Base-by-base conservation (phyloP, 2,113 vertebrate species). In the Drymodes brunneopygia region DNA sequence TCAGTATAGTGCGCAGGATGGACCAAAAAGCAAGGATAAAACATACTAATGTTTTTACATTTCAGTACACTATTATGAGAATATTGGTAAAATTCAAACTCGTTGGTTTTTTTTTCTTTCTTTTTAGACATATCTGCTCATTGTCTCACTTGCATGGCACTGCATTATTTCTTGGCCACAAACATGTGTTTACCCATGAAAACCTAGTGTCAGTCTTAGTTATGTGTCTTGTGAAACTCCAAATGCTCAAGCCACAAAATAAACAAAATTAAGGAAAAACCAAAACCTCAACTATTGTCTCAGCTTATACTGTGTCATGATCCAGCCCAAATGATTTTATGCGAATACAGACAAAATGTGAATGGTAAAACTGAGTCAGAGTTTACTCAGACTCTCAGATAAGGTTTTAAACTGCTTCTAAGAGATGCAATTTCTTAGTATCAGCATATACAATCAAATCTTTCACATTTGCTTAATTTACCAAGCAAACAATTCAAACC, bases 251-350 rank as follows among this genome's bases (percentile, higher is more conserved):
- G 42, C 96, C 96, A 95, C 95, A 95, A 94, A 81, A 90, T 57
- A 96, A 96, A 92, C 95, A 96, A 90, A 92, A 91, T 72, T 77
- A 90, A 88, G 90, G 85, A 94, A 93, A 96, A 96, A 92, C 72
- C 95, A 90, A 95, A 97, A 91, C 96, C 94, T 90, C 94, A 88
- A 54, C 73, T 86, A 92, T 94, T 92, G 93, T 96, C 90, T 96
- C 90, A 83, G 66, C 58, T 95, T 71, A 40, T 94, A 80, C 4
- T 48, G 50, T 95, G 81, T 85, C 91, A 88, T 86, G 90, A 94
- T 95, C 88, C 47, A 80, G 70, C 54, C 60, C 79, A 92, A 95
- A 90, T 35, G 38, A 96, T 86, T 96, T 96, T 85, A 94, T 95
- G 95, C 36, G 29, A 96, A 95, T 93, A 90, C 73, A 97, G 83